Evolutionary conservation across 2,797 vertebrate species (phyloP), one percentile per base, ranked within the genome.

Genomic region (Morelia viridis): DNA sequence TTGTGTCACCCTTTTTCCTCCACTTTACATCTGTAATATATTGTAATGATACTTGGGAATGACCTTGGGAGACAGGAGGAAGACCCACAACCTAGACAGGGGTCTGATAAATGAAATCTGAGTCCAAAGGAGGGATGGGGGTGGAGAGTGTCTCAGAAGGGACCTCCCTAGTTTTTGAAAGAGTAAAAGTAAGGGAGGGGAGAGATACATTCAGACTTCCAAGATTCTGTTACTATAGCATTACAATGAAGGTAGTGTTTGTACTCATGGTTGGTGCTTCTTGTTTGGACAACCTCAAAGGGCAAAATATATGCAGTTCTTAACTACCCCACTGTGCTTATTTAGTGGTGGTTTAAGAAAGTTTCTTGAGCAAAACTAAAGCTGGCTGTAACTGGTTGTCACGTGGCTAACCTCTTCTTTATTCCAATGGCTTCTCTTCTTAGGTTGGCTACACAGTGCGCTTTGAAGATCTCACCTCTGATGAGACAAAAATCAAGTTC

Each of bases 381-480:
- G 35, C 8, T 0, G 0, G 0, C 0, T 31, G 19, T 60, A 5
- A 1, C 7, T 0, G 1, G 11, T 12, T 65, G 24, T 15, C 46
- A n/a, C 1, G 2, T 19, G 31, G 22, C 24, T 6, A 22, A 56
- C 5, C 0, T 0, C 61, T 0, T 0, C 53, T 87, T 24, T 9
- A 2, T 35, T 6, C 41, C 26, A 4, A 60, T n/a, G 15, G 10
- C 10, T 17, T 31, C 15, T 19, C 57, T 8, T 10, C 1, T 46
- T 95, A 99, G 99, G 98, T 99, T 0, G 99, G 99, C 91, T 99
- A 99, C 94, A 98, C 98, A 0, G 99, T 99, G 17, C 99, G 99
- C 64, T 99, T 99, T 0, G 99, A 99, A 0, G 99, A 99, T 7
- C 97, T 98, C n/a, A 99, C 98, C 0, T 99, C 98, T 0, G 93